Evolutionary conservation across 2,113 vertebrate species (phyloP).

Genomic region (Perognathus longimembris): DNA sequence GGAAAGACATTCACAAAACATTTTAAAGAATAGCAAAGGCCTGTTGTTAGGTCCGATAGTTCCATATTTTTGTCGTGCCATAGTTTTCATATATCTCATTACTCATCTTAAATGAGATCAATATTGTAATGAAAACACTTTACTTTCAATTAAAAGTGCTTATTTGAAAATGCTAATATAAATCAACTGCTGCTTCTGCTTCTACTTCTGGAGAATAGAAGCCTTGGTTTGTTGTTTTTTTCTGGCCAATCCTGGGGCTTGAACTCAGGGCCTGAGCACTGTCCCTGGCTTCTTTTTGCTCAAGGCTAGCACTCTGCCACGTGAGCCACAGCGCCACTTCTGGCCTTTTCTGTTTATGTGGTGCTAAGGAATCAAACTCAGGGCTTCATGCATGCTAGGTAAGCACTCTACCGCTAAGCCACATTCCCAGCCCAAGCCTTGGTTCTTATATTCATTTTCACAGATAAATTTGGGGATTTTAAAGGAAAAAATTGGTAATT

Average conservation of each 20-base stretch:
- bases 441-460: conserved; percentile 21
- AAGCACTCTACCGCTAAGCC: too few relatives aligned
- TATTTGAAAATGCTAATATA: conserved; percentile 57
- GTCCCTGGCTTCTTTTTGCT: too few relatives aligned
- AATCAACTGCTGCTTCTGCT: not conserved
- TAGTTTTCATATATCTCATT: conserved; percentile 40
- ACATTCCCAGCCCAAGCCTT: too few relatives aligned
- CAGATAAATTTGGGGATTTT: conserved; percentile 14
- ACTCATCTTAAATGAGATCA: conserved; percentile 57
- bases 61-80: not conserved
- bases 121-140: conserved; percentile 47
- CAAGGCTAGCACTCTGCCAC: too few relatives aligned
- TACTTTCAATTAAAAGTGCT: conserved; percentile 63
- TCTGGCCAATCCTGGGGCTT: too few relatives aligned
- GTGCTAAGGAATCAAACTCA: too few relatives aligned
- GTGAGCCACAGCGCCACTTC: too few relatives aligned
- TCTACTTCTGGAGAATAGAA: not conserved
- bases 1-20: not conserved
- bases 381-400: too few relatives aligned
- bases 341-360: too few relatives aligned
- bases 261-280: too few relatives aligned
- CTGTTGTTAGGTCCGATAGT: not conserved
- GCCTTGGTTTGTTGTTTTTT: too few relatives aligned
- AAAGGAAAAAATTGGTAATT: conserved; percentile 46
- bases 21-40: conserved; percentile 43